A percentile compares a stretch with the other conserved stretches of the same genome.
These are phyloP conservation scores for Meiosimyza platycephala DNA, from an alignment of 2,888 invertebrate species.

Conservation along the genomic window DNA sequence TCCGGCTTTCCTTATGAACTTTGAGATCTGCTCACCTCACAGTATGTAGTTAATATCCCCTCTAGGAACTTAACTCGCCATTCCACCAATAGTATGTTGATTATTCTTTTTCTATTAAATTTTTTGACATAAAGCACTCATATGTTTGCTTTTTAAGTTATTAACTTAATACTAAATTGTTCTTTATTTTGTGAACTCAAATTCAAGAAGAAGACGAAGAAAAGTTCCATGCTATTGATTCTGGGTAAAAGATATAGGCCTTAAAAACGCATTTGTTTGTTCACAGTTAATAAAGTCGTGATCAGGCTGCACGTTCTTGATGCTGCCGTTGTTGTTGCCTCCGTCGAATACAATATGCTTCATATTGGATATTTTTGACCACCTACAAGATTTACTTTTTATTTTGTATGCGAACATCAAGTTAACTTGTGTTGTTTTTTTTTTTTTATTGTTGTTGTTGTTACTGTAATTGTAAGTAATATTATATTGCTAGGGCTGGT, in stretches of 20 bases:
- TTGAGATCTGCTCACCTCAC: too few relatives aligned
- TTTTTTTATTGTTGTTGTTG: too few relatives aligned
- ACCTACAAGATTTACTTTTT: conserved; percentile 42
- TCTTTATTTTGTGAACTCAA: not conserved
- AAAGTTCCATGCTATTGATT: not conserved
- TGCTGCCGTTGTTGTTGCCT: not conserved
- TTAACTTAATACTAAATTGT: not conserved
- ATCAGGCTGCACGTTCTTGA: conserved; percentile 55
- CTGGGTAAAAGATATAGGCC: not conserved
- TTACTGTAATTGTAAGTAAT: conserved; percentile 38
- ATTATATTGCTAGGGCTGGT: conserved; percentile 46
- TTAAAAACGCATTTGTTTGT: not conserved
- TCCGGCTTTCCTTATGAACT: too few relatives aligned
- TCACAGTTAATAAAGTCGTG: conserved; percentile 60
- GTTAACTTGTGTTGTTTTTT: conserved; percentile 30
- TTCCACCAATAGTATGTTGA: too few relatives aligned
- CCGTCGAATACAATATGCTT: conserved; percentile 11
- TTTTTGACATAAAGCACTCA: too few relatives aligned
- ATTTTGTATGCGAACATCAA: not conserved
- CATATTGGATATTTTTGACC: conserved; percentile 39
- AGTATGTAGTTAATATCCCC: too few relatives aligned
- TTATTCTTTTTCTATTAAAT: too few relatives aligned
- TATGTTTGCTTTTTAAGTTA: not conserved
- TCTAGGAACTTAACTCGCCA: too few relatives aligned
- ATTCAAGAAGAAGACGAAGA: not conserved